Evolutionary conservation across 2,113 vertebrate genomes (phyloP), one percentile per base, ranked within the genome.

Genomic region (Hydrochoerus hydrochaeris): DNA sequence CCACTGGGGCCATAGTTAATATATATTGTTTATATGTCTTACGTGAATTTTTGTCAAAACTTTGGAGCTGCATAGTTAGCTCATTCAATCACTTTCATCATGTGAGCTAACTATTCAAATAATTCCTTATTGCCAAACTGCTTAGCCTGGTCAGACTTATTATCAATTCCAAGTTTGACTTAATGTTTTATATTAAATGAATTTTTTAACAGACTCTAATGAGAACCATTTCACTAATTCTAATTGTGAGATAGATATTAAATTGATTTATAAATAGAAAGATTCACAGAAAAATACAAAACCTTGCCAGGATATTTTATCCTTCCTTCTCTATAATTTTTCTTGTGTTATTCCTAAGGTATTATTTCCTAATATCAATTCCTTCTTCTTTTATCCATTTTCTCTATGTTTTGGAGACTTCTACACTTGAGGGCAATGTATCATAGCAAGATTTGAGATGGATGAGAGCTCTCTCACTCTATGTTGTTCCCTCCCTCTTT

Each of bases 101-200:
- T 85, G 24, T 90, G 87, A 81, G 93, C 20, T 65, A 75, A 73
- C 85, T 91, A 57, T 20, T 57, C 84, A 73, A 88, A n/a, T 90
- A 62, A 84, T 11, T 30, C 24, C 14, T 85, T 44, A 91, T 19
- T 93, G 65, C 67, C 84, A 91, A 71, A 78, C 11, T 93, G 19
- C 44, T 93, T 92, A 88, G 60, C 24, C 85, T 41, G 13, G 6
- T 82, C n/a, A 85, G 86, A 94, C 30, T 94, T 80, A 83, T 1
- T 85, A 11, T 90, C 63, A 71, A 22, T 91, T 62, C 85, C 9
- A 80, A 91, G 54, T 46, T 46, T 94, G 90, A 94, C 10, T 92
- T 95, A 49, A 91, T 90, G 87, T 96, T 95, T 91, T 91, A 85
- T 49, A 77, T 93, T 69, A 87, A 93, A 71, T 90, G 46, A 92